Evolutionary conservation across 2,797 vertebrate species (phyloP), one percentile per base, ranked within the genome.

Genomic region (Bucorvus abyssinicus): DNA sequence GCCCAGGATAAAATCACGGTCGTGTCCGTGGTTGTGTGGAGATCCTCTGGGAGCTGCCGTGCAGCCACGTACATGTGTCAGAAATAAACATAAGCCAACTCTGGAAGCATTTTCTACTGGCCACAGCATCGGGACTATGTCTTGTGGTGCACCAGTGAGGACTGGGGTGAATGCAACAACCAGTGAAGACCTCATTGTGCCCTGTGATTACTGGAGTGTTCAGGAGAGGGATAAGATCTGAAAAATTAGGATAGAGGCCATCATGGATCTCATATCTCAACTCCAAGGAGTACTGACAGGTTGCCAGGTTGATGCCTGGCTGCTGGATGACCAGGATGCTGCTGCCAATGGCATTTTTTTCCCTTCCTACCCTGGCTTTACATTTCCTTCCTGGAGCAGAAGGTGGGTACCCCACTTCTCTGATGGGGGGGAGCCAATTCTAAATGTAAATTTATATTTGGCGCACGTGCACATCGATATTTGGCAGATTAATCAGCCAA

Each of bases 121-220:
- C 22, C 45, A 20, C 0, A 1, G 36, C 29, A 32, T 26, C 10
- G 7, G 20, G n/a, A 56, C 14, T 32, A 1, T 17, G 49, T 20
- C 27, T 7, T 10, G 4, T 0, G 3, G 47, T 70, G 10, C 18
- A 5, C 14, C 27, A 36, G 26, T 17, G 40, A 44, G 6, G 13
- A 20, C 27, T 10, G 14, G 44, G 5, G 4, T 50, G 36, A 83
- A 26, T 10, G 18, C 9, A 52, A 20, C 61, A 24, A 14, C 19
- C 47, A 23, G 3, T 23, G 26, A 85, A 78, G 50, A 57, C 18
- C 32, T 59, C 20, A 8, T 13, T 63, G 45, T 60, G 17, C 8
- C 50, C 21, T 59, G 26, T 61, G 63, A 11, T 52, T 77, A n/a
- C 34, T 40, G 6, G 6, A 12, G 7, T 67, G 14, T n/a, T 63